Evolutionary conservation across 1,140 invertebrate species (phyloP).

Genomic region (Lepidurus packardi): DNA sequence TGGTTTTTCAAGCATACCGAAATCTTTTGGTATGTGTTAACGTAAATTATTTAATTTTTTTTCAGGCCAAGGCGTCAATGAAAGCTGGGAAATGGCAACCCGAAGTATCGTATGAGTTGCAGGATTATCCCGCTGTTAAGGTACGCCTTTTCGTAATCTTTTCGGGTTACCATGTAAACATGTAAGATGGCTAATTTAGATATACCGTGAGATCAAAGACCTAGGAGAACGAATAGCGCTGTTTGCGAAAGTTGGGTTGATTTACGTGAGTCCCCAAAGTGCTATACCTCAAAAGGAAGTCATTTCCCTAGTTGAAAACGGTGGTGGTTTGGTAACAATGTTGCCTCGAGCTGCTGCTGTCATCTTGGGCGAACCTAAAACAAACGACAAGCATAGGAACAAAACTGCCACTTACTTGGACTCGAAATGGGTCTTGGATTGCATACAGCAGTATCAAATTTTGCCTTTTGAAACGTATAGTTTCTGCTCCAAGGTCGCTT

Average conservation of each 20-base stretch:
- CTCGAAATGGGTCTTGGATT: slow-evolving; percentile 33
- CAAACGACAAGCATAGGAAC: slow-evolving; percentile 15
- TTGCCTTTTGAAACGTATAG: slow-evolving; percentile 16
- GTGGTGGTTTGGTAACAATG: slow-evolving; percentile 29
- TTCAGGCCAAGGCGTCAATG: slow-evolving; percentile 47
- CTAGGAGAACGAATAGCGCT: slow-evolving; percentile 2
- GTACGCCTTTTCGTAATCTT: slow-evolving; percentile 29
- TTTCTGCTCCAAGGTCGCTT: neutral
- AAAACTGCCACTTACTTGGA: neutral
- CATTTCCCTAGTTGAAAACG: slow-evolving; percentile 25
- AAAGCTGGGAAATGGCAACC: slow-evolving; percentile 48
- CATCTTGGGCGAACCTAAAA: slow-evolving; percentile 27
- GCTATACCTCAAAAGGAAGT: slow-evolving; percentile 24
- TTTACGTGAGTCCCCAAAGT: slow-evolving; percentile 30
- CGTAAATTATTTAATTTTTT: slow-evolving; percentile 38
- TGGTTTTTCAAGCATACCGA: neutral
- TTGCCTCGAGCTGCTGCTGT: slow-evolving; percentile 20
- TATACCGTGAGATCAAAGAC: slow-evolving; percentile 8
- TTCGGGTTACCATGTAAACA: neutral
- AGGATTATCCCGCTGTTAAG: slow-evolving; percentile 49
- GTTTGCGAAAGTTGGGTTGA: slow-evolving; percentile 27
- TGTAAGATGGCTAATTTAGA: neutral
- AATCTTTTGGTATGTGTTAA: neutral
- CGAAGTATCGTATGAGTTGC: slow-evolving; percentile 51
- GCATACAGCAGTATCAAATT: slow-evolving; percentile 29